Percentiles rank a stretch among this genome's conserved stretches.
Evolutionary conservation across 2,888 invertebrate species (phyloP).

Genomic region (Nephrotoma guestfalica): DNA sequence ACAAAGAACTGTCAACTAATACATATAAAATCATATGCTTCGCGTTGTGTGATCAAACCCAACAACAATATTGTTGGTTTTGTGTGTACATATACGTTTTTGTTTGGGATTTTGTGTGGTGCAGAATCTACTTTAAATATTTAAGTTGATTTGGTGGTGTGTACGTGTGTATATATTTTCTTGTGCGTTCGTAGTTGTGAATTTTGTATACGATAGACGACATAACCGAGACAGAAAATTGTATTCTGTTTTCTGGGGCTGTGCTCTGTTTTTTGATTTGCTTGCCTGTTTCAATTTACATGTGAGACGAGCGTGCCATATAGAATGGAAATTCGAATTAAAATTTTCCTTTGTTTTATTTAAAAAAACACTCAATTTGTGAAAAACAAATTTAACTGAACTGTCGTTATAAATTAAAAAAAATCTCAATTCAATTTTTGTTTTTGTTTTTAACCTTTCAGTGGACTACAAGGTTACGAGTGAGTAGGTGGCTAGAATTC

Average conservation of each 20-base stretch:
- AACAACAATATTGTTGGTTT: no score
- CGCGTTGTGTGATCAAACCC: not conserved
- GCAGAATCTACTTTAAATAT: no score
- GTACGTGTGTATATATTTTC: not conserved
- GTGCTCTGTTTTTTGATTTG: not conserved
- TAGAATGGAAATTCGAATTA: not conserved
- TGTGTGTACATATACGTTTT: no score
- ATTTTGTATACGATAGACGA: not conserved
- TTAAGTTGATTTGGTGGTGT: no score
- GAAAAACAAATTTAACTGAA: not conserved
- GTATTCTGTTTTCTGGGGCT: not conserved
- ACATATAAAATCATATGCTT: not conserved
- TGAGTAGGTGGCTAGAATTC: not conserved
- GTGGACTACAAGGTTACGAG: not conserved
- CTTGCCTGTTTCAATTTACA: not conserved
- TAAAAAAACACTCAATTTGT: not conserved
- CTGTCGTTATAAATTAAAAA: not conserved
- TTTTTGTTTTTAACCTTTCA: not conserved
- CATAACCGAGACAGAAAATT: not conserved
- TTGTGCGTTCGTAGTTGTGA: not conserved
- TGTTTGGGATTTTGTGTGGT: no score
- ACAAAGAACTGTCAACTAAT: not conserved
- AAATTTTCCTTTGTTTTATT: not conserved
- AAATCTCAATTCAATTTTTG: not conserved
- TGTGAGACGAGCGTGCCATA: not conserved